phyloP scores from a whole-genome alignment of 2,888 invertebrate genomes.

The Melanostoma scalare region DNA sequence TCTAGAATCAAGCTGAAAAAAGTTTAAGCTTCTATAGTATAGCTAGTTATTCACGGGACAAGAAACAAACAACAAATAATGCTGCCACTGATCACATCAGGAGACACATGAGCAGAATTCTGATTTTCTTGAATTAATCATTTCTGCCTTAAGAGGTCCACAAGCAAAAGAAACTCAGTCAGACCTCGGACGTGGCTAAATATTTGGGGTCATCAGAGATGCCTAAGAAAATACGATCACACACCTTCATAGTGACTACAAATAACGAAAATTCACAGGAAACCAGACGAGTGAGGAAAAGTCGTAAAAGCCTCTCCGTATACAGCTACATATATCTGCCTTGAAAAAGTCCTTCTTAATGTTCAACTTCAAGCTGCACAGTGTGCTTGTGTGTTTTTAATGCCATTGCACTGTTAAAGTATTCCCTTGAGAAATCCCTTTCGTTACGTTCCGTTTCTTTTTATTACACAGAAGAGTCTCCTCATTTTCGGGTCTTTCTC shows the following conservation, averaged over 20 bases:
- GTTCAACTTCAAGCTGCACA: slow-evolving; percentile 43
- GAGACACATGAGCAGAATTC: too few species aligned
- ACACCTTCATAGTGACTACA: slow-evolving; percentile 2
- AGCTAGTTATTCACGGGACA: too few species aligned
- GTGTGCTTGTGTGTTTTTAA: slow-evolving; percentile 44
- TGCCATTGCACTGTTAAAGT: slow-evolving; percentile 67
- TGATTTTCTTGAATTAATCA: too few species aligned
- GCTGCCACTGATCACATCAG: too few species aligned
- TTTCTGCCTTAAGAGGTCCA: too few species aligned
- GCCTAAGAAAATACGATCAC: slow-evolving; percentile 28
- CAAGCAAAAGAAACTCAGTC: not conserved
- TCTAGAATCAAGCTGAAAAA: too few species aligned
- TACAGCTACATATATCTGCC: not conserved
- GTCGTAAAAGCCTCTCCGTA: slow-evolving; percentile 1
- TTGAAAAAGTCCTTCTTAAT: slow-evolving; percentile 38
- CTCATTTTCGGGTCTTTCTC: slow-evolving; percentile 41
- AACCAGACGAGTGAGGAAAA: slow-evolving; percentile 9
- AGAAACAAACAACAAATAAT: too few species aligned
- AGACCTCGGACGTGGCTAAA: slow-evolving; percentile 37
- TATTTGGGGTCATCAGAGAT: slow-evolving; percentile 53
- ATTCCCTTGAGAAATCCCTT: slow-evolving; percentile 59
- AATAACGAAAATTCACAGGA: slow-evolving; percentile 18
- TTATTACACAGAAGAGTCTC: slow-evolving; percentile 19
- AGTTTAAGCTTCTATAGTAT: too few species aligned
- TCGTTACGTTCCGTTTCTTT: slow-evolving; percentile 40